Percentiles rank a stretch among this genome's conserved stretches.
phyloP scores from a whole-genome alignment of 2,113 vertebrate genomes.

The Romanogobio albipinnatus region DNA sequence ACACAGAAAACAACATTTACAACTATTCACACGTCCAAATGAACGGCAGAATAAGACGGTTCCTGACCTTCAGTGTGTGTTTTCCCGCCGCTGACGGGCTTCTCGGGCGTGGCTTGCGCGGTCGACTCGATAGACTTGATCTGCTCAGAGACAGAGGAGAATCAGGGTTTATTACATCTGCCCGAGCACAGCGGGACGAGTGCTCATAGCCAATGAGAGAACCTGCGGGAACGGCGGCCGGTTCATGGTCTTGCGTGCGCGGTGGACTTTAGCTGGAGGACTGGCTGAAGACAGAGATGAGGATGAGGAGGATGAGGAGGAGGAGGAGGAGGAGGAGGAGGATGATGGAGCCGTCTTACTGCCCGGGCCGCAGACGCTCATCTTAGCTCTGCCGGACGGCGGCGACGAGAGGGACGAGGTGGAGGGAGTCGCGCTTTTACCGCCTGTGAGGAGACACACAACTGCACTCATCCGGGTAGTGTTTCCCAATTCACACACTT shows the following conservation, averaged over 20 bases:
- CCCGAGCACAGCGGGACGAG: not conserved
- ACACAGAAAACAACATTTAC: constrained; percentile 22
- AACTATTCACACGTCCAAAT: not conserved
- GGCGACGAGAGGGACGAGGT: constrained; percentile 54
- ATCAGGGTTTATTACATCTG: not conserved
- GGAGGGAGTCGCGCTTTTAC: constrained; percentile 75
- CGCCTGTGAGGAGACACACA: constrained; percentile 65
- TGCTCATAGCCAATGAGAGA: not conserved
- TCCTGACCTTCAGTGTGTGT: constrained; percentile 30
- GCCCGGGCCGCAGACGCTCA: constrained; percentile 84
- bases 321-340: constrained; percentile 69
- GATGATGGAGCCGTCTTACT: constrained; percentile 70
- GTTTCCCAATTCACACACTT: too few relatives aligned
- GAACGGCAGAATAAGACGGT: not conserved
- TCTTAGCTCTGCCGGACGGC: constrained; percentile 84
- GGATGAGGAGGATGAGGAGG: constrained; percentile 67
- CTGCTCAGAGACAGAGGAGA: constrained; percentile 8
- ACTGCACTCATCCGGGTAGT: too few relatives aligned
- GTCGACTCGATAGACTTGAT: constrained; percentile 19
- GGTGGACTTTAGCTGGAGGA: constrained; percentile 80
- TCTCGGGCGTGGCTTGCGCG: constrained; percentile 22
- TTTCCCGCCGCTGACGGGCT: not conserved
- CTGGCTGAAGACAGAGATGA: constrained; percentile 66
- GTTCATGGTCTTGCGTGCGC: constrained; percentile 90
- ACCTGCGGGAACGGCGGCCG: constrained; percentile 82